These are phyloP conservation scores for Sylvia borin DNA, from an alignment of 2,797 vertebrate species.

Conservation along the genomic window DNA sequence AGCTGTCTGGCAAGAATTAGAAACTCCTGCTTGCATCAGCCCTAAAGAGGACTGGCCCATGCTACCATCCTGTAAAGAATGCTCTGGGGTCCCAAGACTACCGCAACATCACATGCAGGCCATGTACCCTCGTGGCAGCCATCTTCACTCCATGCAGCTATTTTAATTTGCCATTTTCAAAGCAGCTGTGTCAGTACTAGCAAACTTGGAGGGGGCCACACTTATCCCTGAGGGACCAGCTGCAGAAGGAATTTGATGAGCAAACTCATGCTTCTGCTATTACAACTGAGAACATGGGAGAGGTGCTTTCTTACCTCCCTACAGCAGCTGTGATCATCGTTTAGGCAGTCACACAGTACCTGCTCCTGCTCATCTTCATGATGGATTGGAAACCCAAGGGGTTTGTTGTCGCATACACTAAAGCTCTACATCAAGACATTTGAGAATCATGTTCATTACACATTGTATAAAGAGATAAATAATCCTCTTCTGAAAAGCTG, in stretches of 20 bases:
- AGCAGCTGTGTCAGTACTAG: slow-evolving; percentile 58
- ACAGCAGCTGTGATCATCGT: neutral
- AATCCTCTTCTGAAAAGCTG: neutral
- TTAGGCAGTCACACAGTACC: neutral
- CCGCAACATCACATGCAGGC: slow-evolving; percentile 54
- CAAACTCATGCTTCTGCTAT: neutral
- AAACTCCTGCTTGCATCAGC: slow-evolving; percentile 56
- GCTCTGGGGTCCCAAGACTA: slow-evolving; percentile 1
- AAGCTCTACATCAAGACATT: neutral
- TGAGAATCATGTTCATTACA: neutral
- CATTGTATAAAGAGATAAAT: neutral
- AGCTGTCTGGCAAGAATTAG: slow-evolving; percentile 50
- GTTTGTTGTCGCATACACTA: neutral
- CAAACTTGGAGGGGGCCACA: slow-evolving; percentile 42
- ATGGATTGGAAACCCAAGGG: neutral
- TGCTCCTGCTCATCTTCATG: neutral
- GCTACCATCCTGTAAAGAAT: slow-evolving; percentile 36
- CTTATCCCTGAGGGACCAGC: neutral
- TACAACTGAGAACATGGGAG: neutral
- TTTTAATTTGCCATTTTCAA: slow-evolving; percentile 60
- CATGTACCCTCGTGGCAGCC: slow-evolving; percentile 49
- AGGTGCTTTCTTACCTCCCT: neutral
- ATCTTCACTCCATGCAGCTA: slow-evolving; percentile 28
- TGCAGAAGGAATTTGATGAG: neutral
- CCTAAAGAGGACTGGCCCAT: slow-evolving; percentile 47